A percentile compares a stretch with the other conserved stretches of the same genome.
These are phyloP conservation scores for Amphipyra tragopoginis DNA, from an alignment of 2,888 invertebrate genomes.

Conservation along the genomic window DNA sequence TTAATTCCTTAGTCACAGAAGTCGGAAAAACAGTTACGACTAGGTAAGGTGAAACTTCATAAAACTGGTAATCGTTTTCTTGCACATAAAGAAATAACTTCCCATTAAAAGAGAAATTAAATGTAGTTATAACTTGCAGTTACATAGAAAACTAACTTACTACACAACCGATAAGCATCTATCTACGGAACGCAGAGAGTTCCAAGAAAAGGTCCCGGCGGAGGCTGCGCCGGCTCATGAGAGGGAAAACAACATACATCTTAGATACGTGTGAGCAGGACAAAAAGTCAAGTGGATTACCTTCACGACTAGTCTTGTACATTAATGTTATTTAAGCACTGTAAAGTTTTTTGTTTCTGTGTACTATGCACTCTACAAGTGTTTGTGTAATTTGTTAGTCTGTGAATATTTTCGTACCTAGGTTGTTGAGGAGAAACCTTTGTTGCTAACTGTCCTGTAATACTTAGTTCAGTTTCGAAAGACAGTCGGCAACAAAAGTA, in stretches of 20 bases:
- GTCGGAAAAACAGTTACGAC: background rate
- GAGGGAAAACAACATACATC: constrained; percentile 53
- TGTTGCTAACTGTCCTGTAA: background rate
- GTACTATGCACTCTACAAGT: constrained; percentile 56
- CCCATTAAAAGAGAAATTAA: constrained; percentile 17
- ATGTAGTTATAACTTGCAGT: constrained; percentile 48
- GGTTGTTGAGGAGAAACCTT: constrained; percentile 9
- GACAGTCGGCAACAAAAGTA: too few species aligned
- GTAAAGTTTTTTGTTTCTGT: constrained; percentile 63
- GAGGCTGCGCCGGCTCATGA: constrained; percentile 72
- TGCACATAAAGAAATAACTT: background rate
- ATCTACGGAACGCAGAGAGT: constrained; percentile 67
- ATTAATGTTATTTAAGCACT: constrained; percentile 72
- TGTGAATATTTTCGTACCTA: constrained; percentile 18
- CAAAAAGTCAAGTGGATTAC: constrained; percentile 74
- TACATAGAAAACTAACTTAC: constrained; percentile 73
- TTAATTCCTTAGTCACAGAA: background rate
- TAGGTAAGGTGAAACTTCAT: constrained; percentile 10
- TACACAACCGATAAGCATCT: constrained; percentile 70
- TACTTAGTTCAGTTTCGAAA: too few species aligned
- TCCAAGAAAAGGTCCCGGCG: constrained; percentile 77
- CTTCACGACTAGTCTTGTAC: constrained; percentile 74
- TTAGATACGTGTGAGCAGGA: constrained; percentile 60
- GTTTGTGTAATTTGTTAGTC: constrained; percentile 56
- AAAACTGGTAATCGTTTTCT: constrained; percentile 1